Base-by-base conservation (phyloP, 2,888 invertebrate species). In the Tyria jacobaeae region DNA sequence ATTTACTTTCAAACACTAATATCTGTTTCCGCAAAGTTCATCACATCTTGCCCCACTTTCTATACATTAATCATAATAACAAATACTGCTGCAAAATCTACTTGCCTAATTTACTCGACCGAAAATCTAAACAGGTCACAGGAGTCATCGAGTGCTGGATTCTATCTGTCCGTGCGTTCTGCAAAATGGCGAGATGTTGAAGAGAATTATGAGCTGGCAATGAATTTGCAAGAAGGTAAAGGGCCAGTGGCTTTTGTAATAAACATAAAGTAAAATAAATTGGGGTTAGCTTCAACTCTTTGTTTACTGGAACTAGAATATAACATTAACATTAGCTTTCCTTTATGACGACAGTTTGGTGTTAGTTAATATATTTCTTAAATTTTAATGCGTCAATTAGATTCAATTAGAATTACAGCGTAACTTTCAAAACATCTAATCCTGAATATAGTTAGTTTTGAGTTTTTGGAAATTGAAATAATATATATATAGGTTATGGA, bases 121-220 rank as follows among this genome's bases (percentile, higher is more conserved):
- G 60, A 37, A 70, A 67, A 68, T 61, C 65, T 76, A 81, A 81
- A 81, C 73, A 76, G 75, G 70, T 71, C 76, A 78, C 64, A 57
- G 62, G 62, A 66, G 58, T 64, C 49, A 62, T 65, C 64, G 71
- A 71, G 71, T 70, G 73, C 88, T 88, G 89, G 69, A 84, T 87
- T 80, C 74, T 81, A 80, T 89, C 88, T 63, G 80, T 89, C 82
- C 56, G 70, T 81, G 68, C 68, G 76, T 64, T 70, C 76, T 78
- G 78, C 77, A 67, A 78, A 74, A 74, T 69, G 58, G 66, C 62
- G 62, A 57, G 60, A 21, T 69, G 65, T 71, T 66, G 21, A n/a
- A 31, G 24, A 57, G 66, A 75, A 60, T 75, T 70, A 73, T 73
- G 66, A 39, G 47, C 64, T 44, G 73, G 59, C 58, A 67, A 44